These are phyloP conservation scores for Cyaniris semiargus DNA, from an alignment of 2,888 invertebrate genomes.

Conservation along the genomic window DNA sequence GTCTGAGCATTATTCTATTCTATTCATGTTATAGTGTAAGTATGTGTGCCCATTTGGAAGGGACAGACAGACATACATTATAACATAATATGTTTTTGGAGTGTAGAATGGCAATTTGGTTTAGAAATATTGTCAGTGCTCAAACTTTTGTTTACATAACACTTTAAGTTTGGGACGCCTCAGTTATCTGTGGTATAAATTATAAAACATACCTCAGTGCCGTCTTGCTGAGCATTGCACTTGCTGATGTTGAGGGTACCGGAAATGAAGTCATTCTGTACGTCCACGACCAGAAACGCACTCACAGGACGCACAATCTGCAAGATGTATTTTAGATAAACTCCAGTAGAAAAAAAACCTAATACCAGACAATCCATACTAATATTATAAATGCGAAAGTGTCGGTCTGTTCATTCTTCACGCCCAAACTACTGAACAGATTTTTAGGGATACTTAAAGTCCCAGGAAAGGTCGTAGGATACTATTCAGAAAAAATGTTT, in stretches of 20 bases:
- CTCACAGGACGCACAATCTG: constrained; percentile 92
- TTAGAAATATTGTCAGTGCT: too few species aligned
- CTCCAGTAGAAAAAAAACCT: too few species aligned
- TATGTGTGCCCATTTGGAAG: too few species aligned
- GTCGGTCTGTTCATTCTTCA: too few species aligned
- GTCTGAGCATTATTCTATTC: too few species aligned
- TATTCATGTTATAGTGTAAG: too few species aligned
- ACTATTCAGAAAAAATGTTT: too few species aligned
- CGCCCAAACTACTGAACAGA: not conserved
- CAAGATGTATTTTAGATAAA: constrained; percentile 35
- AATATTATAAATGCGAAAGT: not conserved
- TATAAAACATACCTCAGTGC: constrained; percentile 84
- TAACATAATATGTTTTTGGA: too few species aligned
- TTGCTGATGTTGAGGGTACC: constrained; percentile 96
- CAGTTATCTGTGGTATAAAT: not conserved
- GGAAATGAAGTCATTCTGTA: constrained; percentile 98
- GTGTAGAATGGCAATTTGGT: too few species aligned
- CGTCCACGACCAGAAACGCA: constrained; percentile 96
- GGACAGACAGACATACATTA: too few species aligned
- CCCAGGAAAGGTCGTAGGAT: not conserved
- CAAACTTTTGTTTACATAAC: too few species aligned
- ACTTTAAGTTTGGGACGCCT: too few species aligned
- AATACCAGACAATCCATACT: not conserved
- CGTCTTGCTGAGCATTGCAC: constrained; percentile 95
- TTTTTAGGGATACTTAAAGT: not conserved